These are phyloP conservation scores for Callopanchax toddi DNA, from an alignment of 2,113 vertebrate genomes.

Conservation along the genomic window DNA sequence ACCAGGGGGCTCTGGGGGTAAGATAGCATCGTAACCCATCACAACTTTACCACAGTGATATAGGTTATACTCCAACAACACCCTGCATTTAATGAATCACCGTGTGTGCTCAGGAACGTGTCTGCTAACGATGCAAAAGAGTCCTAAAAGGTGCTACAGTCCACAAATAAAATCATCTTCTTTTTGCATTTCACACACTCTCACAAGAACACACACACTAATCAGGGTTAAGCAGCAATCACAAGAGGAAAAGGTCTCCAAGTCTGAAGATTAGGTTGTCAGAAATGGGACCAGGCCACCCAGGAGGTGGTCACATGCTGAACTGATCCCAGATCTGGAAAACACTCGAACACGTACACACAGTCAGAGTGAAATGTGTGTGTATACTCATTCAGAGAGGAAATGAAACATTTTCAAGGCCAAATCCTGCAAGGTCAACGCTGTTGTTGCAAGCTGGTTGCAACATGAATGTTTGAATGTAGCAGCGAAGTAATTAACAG, in stretches of 20 bases:
- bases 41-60: constrained; percentile 31
- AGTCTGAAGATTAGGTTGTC: constrained; percentile 56
- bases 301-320: constrained; percentile 66
- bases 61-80: constrained; percentile 14
- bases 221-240: constrained; percentile 51
- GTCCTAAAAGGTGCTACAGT: constrained; percentile 15
- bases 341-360: constrained; percentile 1
- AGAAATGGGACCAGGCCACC: constrained; percentile 56
- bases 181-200: constrained; percentile 13
- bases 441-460: constrained; percentile 12
- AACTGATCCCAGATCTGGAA: constrained; percentile 22
- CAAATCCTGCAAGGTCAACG: constrained; percentile 7
- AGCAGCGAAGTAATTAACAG: not conserved
- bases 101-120: constrained; percentile 18
- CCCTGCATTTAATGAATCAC: constrained; percentile 24
- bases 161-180: constrained; percentile 25
- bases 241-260: constrained; percentile 49
- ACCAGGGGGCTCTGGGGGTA: constrained; percentile 34
- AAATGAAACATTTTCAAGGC: constrained; percentile 15
- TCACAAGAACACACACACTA: constrained; percentile 30
- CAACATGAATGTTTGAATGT: not conserved
- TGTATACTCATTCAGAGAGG: not conserved
- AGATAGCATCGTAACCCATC: constrained; percentile 30
- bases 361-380: not conserved
- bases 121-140: constrained; percentile 1